These are phyloP conservation scores for Enteromius trimaculatus DNA, from an alignment of 2,797 vertebrate species.

Conservation along the genomic window DNA sequence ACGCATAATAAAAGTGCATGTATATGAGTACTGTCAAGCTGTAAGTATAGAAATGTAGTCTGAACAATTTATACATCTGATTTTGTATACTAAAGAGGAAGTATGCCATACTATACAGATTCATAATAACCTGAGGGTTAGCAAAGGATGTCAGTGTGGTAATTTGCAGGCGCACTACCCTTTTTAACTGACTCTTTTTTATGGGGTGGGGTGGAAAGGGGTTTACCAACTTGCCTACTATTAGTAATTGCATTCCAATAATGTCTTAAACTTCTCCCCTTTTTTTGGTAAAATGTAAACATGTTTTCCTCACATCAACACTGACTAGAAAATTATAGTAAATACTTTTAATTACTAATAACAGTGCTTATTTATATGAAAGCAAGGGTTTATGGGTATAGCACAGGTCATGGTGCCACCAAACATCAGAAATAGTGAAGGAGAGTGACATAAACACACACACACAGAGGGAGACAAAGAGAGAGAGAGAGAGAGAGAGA, in stretches of 20 bases:
- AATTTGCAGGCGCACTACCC: background rate
- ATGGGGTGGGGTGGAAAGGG: background rate
- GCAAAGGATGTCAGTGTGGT: background rate
- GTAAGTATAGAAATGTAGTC: background rate
- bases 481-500: background rate
- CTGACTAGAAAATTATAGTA: background rate
- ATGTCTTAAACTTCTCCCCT: background rate
- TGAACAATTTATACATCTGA: background rate
- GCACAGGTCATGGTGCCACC: background rate
- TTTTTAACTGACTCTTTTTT: background rate
- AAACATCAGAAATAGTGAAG: background rate
- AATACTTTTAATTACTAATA: constrained; percentile 14
- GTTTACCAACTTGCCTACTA: background rate
- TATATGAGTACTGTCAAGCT: background rate
- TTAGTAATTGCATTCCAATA: background rate
- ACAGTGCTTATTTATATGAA: background rate
- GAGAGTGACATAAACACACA: background rate
- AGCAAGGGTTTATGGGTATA: background rate
- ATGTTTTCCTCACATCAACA: background rate
- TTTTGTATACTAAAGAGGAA: background rate
- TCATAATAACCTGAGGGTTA: too few species aligned
- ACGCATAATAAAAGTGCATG: background rate
- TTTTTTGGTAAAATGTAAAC: background rate
- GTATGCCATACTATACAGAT: background rate
- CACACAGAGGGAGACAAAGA: background rate